phyloP scores from a whole-genome alignment of 2,797 vertebrate genomes.

The Smutsia temminckii region DNA sequence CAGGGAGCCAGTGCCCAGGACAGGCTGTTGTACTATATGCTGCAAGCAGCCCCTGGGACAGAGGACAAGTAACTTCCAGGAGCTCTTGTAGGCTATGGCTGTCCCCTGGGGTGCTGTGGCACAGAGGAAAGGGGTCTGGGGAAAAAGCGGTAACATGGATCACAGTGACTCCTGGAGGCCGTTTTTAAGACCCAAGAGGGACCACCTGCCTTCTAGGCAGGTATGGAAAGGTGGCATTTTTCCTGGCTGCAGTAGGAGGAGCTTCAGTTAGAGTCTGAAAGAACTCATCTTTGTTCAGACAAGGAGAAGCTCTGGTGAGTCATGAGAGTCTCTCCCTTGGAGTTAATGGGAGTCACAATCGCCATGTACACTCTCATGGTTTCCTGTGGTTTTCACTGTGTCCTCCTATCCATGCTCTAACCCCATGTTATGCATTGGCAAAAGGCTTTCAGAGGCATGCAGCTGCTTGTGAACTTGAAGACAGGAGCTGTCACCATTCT shows the following conservation, averaged over 20 bases:
- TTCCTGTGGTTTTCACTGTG: not conserved
- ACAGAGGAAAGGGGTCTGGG: no score
- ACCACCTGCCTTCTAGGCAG: not conserved
- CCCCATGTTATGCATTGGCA: not conserved
- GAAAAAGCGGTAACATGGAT: not conserved
- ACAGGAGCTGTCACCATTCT: not conserved
- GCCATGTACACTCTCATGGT: rapidly evolving
- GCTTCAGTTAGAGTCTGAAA: not conserved
- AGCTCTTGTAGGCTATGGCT: not conserved
- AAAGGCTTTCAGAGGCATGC: not conserved
- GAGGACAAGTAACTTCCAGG: not conserved
- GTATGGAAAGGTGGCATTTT: not conserved
- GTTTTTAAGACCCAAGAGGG: not conserved
- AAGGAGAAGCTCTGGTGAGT: not conserved
- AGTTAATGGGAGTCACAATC: not conserved
- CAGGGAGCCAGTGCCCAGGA: not conserved
- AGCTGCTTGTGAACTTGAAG: not conserved
- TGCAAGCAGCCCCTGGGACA: not conserved
- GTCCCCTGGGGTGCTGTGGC: not conserved
- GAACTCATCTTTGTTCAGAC: not conserved
- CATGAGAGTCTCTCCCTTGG: not conserved
- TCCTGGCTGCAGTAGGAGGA: not conserved
- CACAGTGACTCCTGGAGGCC: not conserved
- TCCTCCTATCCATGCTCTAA: not conserved
- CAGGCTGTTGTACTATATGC: not conserved